Percentiles rank a stretch among this genome's conserved stretches.
phyloP scores from a whole-genome alignment of 2,797 vertebrate genomes.

The Onychomys arenicola region DNA sequence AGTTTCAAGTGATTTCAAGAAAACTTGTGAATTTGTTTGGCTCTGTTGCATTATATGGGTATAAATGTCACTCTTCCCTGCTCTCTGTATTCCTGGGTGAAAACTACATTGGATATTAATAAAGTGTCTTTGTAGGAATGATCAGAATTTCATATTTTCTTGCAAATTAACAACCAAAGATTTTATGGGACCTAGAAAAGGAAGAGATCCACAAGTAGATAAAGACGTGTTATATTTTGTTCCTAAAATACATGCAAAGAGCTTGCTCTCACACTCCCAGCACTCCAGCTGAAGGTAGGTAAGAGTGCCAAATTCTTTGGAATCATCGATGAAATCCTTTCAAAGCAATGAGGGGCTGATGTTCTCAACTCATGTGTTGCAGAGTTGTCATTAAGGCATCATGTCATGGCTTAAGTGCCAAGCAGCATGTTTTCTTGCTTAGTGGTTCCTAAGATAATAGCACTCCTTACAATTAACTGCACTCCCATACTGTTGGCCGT shows the following conservation, averaged over 20 bases:
- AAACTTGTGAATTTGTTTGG: slow-evolving; percentile 57
- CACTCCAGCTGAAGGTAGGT: slow-evolving; percentile 73
- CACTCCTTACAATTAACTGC: neutral
- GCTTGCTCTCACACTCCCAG: slow-evolving; percentile 75
- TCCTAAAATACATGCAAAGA: slow-evolving; percentile 80
- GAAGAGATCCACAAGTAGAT: slow-evolving; percentile 77
- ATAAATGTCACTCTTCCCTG: slow-evolving; percentile 60
- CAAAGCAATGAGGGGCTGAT: slow-evolving; percentile 70
- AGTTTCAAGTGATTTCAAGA: slow-evolving; percentile 62
- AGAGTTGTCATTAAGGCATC: slow-evolving; percentile 65
- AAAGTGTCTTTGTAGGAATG: slow-evolving; percentile 68
- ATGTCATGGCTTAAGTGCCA: slow-evolving; percentile 60
- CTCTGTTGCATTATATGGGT: slow-evolving; percentile 33
- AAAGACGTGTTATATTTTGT: slow-evolving; percentile 82
- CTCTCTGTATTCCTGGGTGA: slow-evolving; percentile 43
- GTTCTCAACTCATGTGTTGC: slow-evolving; percentile 69
- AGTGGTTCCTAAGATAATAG: slow-evolving; percentile 57
- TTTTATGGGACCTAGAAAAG: slow-evolving; percentile 75
- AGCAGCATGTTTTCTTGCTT: slow-evolving; percentile 40
- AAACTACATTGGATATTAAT: slow-evolving; percentile 77
- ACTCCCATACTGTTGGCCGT: neutral
- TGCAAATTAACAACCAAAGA: slow-evolving; percentile 75
- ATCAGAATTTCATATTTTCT: slow-evolving; percentile 77
- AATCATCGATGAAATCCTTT: slow-evolving; percentile 72
- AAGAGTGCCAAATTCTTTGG: slow-evolving; percentile 77